These are phyloP conservation scores for Seriola quinqueradiata DNA, from an alignment of 2,113 vertebrate genomes.

Conservation along the genomic window DNA sequence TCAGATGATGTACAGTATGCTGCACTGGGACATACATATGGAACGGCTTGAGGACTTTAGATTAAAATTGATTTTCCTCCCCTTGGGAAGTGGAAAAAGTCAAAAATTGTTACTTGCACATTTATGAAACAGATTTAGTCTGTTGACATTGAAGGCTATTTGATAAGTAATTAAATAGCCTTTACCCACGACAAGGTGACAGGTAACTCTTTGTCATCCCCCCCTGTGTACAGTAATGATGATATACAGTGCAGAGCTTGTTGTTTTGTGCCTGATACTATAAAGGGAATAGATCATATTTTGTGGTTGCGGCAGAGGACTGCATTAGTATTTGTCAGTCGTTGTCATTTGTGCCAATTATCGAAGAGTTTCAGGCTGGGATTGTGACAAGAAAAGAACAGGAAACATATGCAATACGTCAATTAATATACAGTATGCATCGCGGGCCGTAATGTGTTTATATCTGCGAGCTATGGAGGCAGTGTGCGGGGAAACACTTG, in stretches of 20 bases:
- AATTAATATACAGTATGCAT: constrained; percentile 53
- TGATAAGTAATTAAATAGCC: constrained; percentile 99
- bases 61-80: constrained; percentile 99
- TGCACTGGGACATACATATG: constrained; percentile 89
- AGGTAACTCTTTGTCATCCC: constrained; percentile 90
- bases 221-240: constrained; percentile 87
- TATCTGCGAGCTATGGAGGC: constrained; percentile 28
- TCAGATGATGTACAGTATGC: constrained; percentile 89
- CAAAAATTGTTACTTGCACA: constrained; percentile 96
- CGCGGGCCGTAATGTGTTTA: constrained; percentile 32
- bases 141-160: constrained; percentile 96
- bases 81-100: constrained; percentile 93
- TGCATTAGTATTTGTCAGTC: constrained; percentile 48
- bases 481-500: constrained; percentile 54
- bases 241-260: constrained; percentile 77
- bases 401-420: constrained; percentile 40
- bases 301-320: constrained; percentile 33
- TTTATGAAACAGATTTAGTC: constrained; percentile 97
- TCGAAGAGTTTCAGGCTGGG: constrained; percentile 46
- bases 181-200: constrained; percentile 96
- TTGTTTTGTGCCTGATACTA: constrained; percentile 56
- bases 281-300: constrained; percentile 65
- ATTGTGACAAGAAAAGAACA: constrained; percentile 49
- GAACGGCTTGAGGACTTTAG: constrained; percentile 91
- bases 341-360: constrained; percentile 73